Evolutionary conservation across 2,113 vertebrate species (phyloP).

Genomic region (Phylloscopus whistleri): DNA sequence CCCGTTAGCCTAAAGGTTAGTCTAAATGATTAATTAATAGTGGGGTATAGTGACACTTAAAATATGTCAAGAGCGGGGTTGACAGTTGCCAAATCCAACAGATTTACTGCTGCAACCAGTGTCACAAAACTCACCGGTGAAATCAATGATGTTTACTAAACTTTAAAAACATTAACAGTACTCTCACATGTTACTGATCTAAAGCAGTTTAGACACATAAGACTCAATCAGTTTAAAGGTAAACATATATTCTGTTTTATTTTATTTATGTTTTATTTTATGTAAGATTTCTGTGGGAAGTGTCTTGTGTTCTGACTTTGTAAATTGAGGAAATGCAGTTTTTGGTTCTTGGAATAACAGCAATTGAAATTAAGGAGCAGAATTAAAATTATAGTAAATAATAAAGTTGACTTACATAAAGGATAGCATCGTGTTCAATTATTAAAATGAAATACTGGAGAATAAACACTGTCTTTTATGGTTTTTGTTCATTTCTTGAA

Average conservation of each 20-base stretch:
- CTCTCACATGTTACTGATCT: accelerated
- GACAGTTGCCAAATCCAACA: not conserved
- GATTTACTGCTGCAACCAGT: not conserved
- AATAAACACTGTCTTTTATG: not conserved
- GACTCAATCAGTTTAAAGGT: not conserved
- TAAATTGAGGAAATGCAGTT: not conserved
- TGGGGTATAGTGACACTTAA: not conserved
- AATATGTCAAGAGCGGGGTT: not conserved
- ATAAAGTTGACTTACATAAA: not conserved
- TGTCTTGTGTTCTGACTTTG: not conserved
- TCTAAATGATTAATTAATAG: not conserved
- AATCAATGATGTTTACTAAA: not conserved
- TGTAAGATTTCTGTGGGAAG: not conserved
- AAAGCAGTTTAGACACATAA: not conserved
- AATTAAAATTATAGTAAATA: not conserved
- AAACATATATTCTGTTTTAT: not conserved
- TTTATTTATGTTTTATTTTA: not conserved
- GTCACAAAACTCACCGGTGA: not conserved
- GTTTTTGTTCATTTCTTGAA: not conserved
- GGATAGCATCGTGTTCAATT: accelerated
- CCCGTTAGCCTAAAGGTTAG: not conserved
- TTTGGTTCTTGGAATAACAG: not conserved
- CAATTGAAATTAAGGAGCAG: not conserved
- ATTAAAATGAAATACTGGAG: not conserved
- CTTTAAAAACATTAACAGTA: not conserved